phyloP scores from a whole-genome alignment of 2,797 vertebrate species.

The Amazona finschi region DNA sequence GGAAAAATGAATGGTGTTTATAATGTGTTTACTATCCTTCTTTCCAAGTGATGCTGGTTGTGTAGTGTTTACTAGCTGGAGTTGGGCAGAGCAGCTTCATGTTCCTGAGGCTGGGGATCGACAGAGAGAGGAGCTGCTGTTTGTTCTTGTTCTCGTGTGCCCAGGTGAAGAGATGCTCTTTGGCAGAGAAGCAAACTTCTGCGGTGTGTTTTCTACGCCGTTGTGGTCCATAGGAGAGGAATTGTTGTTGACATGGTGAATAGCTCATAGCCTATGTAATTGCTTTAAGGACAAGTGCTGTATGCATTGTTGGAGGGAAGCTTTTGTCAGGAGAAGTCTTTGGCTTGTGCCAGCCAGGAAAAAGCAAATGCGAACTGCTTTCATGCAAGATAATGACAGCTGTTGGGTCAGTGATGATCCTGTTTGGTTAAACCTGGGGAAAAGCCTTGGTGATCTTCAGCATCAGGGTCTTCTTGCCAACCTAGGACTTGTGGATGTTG shows the following conservation, averaged over 20 bases:
- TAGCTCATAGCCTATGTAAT: background rate
- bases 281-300: background rate
- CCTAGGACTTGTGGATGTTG: background rate
- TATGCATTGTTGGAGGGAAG: background rate
- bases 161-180: background rate
- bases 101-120: background rate
- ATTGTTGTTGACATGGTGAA: background rate
- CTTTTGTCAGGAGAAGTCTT: background rate
- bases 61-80: background rate
- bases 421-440: background rate
- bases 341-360: background rate
- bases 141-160: background rate
- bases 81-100: background rate
- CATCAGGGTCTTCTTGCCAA: background rate
- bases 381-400: background rate
- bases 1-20: background rate
- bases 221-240: background rate
- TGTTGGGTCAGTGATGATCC: accelerated
- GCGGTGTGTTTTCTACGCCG: background rate
- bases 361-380: background rate
- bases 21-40: background rate
- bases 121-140: background rate
- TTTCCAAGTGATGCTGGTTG: background rate
- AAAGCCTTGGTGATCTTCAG: background rate
- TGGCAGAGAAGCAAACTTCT: background rate